A percentile compares a stretch with the other conserved stretches of the same genome.
These are phyloP conservation scores for Brotula barbata DNA, from an alignment of 2,797 vertebrate species.

Conservation along the genomic window DNA sequence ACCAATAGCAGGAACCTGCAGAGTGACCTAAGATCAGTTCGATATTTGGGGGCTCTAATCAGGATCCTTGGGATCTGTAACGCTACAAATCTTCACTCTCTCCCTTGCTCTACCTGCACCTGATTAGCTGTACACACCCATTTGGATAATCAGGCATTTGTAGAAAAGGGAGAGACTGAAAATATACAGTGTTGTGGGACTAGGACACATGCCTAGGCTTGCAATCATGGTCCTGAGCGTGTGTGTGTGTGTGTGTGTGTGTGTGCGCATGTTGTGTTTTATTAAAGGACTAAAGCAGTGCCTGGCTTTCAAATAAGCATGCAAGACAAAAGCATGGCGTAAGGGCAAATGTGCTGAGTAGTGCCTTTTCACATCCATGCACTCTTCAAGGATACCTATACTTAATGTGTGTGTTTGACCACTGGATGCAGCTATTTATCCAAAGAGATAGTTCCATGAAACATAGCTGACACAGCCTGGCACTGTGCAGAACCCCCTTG, in stretches of 20 bases:
- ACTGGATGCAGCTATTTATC: conserved; percentile 14
- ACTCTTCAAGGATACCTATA: conserved; percentile 20
- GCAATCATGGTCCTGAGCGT: neutral
- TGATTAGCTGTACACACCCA: no score
- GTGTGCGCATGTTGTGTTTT: neutral
- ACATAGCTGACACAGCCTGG: conserved; percentile 27
- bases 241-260: conserved; percentile 18
- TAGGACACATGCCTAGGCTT: no score
- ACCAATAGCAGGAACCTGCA: conserved; percentile 46
- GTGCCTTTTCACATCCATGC: conserved; percentile 57
- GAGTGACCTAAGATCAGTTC: conserved; percentile 12
- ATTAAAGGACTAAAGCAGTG: conserved; percentile 40
- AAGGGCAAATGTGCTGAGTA: conserved; percentile 54
- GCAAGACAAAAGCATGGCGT: conserved; percentile 58
- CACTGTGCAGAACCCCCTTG: conserved; percentile 35
- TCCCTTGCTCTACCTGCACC: no score
- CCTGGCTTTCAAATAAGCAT: conserved; percentile 61
- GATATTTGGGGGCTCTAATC: no score
- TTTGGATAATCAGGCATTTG: no score
- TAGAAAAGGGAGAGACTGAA: no score
- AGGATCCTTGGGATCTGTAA: no score
- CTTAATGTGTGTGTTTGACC: conserved; percentile 1
- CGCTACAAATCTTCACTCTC: no score
- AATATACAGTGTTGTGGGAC: no score
- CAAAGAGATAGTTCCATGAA: conserved; percentile 6